Evolutionary conservation across 2,888 invertebrate genomes (phyloP).

Genomic region (Clunio marinus): DNA sequence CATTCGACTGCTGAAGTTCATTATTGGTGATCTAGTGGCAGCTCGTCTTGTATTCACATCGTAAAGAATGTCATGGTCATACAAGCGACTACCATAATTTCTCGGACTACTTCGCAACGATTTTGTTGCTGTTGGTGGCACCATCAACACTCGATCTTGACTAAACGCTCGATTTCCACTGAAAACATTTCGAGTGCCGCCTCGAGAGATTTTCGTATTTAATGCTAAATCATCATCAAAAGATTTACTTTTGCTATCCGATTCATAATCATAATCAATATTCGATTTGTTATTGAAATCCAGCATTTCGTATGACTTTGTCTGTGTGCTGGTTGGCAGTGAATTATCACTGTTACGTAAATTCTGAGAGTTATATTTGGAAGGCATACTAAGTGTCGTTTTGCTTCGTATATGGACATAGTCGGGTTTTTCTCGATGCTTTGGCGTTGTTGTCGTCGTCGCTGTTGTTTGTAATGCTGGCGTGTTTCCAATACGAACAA

Average conservation of each 20-base stretch:
- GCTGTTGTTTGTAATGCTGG: conserved; percentile 45
- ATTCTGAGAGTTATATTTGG: conserved; percentile 16
- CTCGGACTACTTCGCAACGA: conserved; percentile 48
- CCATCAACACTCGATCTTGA: conserved; percentile 31
- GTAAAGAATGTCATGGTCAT: conserved; percentile 51
- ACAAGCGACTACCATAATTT: conserved; percentile 49
- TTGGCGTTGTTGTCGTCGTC: conserved; percentile 36
- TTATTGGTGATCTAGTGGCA: conserved; percentile 48
- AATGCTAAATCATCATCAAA: conserved; percentile 37
- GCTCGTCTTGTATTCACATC: conserved; percentile 46
- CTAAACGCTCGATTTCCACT: conserved; percentile 37
- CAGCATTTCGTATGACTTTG: conserved; percentile 30
- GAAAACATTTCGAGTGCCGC: conserved; percentile 18
- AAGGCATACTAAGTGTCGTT: conserved; percentile 26
- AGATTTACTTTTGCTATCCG: conserved; percentile 38
- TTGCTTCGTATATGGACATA: conserved; percentile 26
- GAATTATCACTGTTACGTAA: conserved; percentile 37
- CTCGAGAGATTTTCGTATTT: conserved; percentile 26
- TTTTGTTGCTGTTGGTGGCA: conserved; percentile 23
- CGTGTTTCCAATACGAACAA: conserved; percentile 48
- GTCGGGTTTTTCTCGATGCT: conserved; percentile 30
- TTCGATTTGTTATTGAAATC: conserved; percentile 31
- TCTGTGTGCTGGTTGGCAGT: conserved; percentile 20
- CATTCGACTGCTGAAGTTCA: conserved; percentile 47
- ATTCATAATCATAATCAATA: conserved; percentile 32